phyloP scores from a whole-genome alignment of 2,113 vertebrate species.

The Carollia perspicillata region DNA sequence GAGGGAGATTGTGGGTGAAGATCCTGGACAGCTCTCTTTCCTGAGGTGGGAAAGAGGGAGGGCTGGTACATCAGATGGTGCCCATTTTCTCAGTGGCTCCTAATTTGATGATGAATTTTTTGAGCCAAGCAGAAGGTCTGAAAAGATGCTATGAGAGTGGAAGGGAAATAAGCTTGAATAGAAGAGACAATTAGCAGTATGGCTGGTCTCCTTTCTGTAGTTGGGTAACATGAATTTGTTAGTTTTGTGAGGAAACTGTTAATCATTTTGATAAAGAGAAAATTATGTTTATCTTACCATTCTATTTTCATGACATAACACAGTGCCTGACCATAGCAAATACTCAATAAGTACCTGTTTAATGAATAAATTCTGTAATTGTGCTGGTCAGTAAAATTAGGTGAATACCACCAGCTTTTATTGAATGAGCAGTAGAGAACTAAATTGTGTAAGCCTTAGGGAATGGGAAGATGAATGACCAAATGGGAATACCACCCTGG shows the following conservation, averaged over 20 bases:
- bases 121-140: neutral
- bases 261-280: neutral
- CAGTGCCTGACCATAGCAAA: neutral
- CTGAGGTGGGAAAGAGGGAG: neutral
- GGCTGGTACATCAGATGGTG: no score
- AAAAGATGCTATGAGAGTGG: neutral
- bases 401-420: neutral
- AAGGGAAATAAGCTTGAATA: neutral
- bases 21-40: neutral
- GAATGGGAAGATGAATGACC: neutral
- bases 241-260: neutral
- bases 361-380: neutral
- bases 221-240: neutral
- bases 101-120: neutral
- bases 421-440: neutral
- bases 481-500: no score
- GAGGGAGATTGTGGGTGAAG: neutral
- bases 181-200: no score
- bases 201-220: no score
- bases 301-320: neutral
- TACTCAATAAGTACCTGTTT: accelerated
- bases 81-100: neutral
- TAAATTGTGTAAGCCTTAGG: neutral
- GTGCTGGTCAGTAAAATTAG: neutral
- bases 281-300: neutral